Conservation (phyloP, 2,797 vertebrate species). For the Erpetoichthys calabaricus region DNA sequence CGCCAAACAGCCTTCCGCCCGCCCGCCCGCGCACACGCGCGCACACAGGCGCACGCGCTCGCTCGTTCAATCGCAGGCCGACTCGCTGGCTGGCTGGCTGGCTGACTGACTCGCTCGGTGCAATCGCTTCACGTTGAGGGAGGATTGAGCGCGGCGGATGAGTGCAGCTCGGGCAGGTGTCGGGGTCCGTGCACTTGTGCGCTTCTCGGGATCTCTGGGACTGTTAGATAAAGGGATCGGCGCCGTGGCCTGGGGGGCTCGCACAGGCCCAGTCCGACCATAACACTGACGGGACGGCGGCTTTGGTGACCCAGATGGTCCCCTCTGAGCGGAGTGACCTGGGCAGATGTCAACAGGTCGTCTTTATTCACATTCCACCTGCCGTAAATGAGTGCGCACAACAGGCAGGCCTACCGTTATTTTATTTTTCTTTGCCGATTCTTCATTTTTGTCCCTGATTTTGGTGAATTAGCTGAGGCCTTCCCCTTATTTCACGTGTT, state of each 20-base stretch:
- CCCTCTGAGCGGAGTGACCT: slow-evolving; percentile 42
- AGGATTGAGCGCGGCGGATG: slow-evolving; percentile 32
- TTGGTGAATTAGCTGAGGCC: no score
- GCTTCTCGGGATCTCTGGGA: no score
- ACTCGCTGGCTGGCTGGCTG: no score
- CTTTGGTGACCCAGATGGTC: slow-evolving; percentile 19
- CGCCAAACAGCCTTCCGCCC: slow-evolving; percentile 39
- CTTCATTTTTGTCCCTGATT: no score
- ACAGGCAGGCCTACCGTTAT: no score
- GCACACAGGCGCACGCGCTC: no score
- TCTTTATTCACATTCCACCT: slow-evolving; percentile 31
- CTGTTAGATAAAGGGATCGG: no score
- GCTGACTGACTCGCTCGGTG: slow-evolving; percentile 19
- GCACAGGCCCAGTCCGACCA: not conserved
- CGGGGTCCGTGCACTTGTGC: not conserved
- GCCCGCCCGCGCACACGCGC: no score
- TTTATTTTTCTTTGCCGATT: no score
- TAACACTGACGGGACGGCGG: slow-evolving; percentile 17
- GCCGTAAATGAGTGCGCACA: slow-evolving; percentile 6
- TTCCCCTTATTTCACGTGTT: no score
- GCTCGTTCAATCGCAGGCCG: no score
- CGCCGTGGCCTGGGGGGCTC: no score
- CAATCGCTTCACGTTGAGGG: slow-evolving; percentile 47
- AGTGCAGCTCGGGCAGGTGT: slow-evolving; percentile 58
- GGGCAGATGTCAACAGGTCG: slow-evolving; percentile 51